Percentiles rank a stretch among this genome's conserved stretches.
Conservation (phyloP, 2,797 vertebrate genomes). For the Cynodonichthys magdalenae region DNA sequence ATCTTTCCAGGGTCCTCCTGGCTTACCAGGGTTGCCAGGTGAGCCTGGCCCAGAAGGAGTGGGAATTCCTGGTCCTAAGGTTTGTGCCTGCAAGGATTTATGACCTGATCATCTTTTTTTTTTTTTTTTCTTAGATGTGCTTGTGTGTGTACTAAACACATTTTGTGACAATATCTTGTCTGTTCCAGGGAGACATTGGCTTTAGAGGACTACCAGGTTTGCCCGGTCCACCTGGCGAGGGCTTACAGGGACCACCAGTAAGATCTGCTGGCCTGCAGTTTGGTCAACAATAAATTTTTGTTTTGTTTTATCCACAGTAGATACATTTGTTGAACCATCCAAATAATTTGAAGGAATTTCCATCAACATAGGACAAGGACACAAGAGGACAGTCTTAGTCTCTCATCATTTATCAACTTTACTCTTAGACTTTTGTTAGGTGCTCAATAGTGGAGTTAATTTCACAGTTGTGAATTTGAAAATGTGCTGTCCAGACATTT, state of each 20-base stretch:
- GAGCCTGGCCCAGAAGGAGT: constrained; percentile 87
- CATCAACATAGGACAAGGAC: too few relatives aligned
- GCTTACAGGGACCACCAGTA: constrained; percentile 88
- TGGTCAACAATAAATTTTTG: not conserved
- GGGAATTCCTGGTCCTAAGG: constrained; percentile 91
- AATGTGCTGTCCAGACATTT: too few relatives aligned
- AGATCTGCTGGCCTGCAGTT: constrained; percentile 41
- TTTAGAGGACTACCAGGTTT: constrained; percentile 86
- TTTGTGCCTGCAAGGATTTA: constrained; percentile 43
- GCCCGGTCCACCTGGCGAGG: constrained; percentile 87
- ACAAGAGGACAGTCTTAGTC: too few relatives aligned
- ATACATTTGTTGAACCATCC: too few relatives aligned
- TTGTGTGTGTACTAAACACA: not conserved
- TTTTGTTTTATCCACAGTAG: too few relatives aligned
- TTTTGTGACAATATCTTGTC: constrained; percentile 17
- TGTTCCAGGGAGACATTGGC: constrained; percentile 87
- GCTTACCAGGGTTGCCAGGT: constrained; percentile 82
- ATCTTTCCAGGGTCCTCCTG: constrained; percentile 83
- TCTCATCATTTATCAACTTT: too few relatives aligned
- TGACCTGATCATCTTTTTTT: not conserved
- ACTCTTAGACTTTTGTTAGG: too few relatives aligned
- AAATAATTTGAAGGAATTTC: too few relatives aligned
- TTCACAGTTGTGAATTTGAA: too few relatives aligned
- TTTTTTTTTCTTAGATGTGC: not conserved
- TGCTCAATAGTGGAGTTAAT: too few relatives aligned